Evolutionary conservation across 1,140 invertebrate genomes (phyloP), one percentile per base, ranked within the genome.

Genomic region (Drosophila burlai): DNA sequence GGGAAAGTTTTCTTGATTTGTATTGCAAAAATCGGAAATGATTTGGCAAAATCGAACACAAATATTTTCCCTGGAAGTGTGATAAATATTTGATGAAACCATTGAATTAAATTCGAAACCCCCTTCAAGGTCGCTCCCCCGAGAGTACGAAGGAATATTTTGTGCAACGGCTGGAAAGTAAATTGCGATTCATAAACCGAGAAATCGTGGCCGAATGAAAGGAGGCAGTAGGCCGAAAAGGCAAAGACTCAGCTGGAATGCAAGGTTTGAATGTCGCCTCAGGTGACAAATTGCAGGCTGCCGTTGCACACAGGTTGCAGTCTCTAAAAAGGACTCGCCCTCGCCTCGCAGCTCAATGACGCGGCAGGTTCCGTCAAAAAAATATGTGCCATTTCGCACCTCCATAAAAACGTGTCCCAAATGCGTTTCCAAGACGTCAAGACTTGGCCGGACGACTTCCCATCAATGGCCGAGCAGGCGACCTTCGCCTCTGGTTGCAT

Each of bases 331-430:
- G 67, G 63, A 57, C 61, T 58, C 40, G 24, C 21, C 45, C 10
- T 46, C 11, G 43, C 40, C 47, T 21, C 52, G 31, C 18, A 24
- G 47, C 65, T 84, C 81, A 85, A 90, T 90, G 85, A 90, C 85
- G 82, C 86, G 79, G 85, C 85, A 85, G 85, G 85, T 90, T 91
- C 57, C 73, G 66, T 69, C 60, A 62, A 59, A 72, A 55, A 55
- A 72, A 81, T 81, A 90, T 90, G 85, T 90, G 85, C 73, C 72
- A 90, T 91, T 90, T 90, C 86, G 85, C 85, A 90, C 85, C 82
- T 90, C 40, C 82, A 90, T 90, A 90, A 87, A 90, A 85, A 63
- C 71, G 71, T 87, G 71, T 78, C 74, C 50, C 83, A 64, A 76
- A 80, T 62, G 67, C 58, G 73, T 74, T 65, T 76, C 52, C 31